Conservation (phyloP, 2,797 vertebrate species). For the Sylvia borin region DNA sequence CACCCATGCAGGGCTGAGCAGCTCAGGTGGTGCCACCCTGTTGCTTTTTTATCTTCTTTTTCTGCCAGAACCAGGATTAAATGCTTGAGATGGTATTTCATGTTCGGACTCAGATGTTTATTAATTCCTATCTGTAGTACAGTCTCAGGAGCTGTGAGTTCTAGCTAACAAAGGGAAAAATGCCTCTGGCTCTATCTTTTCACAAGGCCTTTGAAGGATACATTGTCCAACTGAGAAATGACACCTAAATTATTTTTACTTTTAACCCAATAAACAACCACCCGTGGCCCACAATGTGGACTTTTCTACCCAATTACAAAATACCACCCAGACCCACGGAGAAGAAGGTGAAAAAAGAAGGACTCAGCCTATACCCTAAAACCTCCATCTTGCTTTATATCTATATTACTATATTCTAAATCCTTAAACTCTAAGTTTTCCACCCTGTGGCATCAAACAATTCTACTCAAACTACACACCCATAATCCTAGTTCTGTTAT, state of each 20-base stretch:
- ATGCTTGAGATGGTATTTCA: background rate
- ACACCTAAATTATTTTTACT: background rate
- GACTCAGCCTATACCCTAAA: background rate
- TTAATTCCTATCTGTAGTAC: background rate
- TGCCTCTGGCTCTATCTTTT: background rate
- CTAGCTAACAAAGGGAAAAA: background rate
- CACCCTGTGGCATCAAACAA: background rate
- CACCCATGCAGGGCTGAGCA: accelerated
- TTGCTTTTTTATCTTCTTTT: background rate
- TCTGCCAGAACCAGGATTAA: background rate
- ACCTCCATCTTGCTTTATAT: background rate
- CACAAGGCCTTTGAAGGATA: background rate
- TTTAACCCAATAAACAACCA: background rate
- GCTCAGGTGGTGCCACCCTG: background rate
- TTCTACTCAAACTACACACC: background rate
- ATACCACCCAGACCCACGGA: background rate
- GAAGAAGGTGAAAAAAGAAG: background rate
- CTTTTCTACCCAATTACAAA: background rate
- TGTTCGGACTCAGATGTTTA: background rate
- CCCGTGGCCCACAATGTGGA: background rate
- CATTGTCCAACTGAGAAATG: background rate
- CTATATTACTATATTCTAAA: background rate
- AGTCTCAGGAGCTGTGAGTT: background rate
- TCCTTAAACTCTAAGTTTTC: background rate
- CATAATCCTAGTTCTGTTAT: background rate